Conservation (phyloP, 2,888 invertebrate species). For the Leucoma salicis region DNA sequence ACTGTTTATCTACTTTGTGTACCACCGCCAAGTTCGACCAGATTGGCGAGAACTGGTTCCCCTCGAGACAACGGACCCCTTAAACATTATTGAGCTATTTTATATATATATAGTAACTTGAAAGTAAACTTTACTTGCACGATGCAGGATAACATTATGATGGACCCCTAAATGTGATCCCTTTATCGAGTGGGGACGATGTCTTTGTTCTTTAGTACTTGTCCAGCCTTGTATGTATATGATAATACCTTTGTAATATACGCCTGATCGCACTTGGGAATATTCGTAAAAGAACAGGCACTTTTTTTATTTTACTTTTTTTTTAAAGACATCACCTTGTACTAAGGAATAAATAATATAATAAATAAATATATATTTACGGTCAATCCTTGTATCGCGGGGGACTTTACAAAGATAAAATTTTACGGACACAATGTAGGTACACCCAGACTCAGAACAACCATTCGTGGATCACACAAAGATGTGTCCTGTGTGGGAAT, state of each 20-base stretch:
- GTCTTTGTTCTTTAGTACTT: background rate
- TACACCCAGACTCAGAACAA: no score
- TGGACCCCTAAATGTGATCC: background rate
- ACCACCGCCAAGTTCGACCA: slow-evolving; percentile 7
- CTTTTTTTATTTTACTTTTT: background rate
- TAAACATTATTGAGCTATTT: background rate
- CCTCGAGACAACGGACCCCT: slow-evolving; percentile 8
- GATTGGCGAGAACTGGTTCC: slow-evolving; percentile 10
- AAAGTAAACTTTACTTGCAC: slow-evolving; percentile 1
- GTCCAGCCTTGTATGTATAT: background rate
- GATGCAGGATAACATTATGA: slow-evolving; percentile 3
- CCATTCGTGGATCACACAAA: no score
- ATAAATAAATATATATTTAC: no score
- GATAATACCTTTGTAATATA: background rate
- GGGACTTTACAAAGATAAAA: no score
- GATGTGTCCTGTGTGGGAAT: no score
- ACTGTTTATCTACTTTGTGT: no score
- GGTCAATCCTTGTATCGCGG: no score
- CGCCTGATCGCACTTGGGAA: background rate
- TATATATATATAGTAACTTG: slow-evolving; percentile 1
- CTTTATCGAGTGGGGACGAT: no score
- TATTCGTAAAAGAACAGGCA: background rate
- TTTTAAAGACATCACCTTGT: no score
- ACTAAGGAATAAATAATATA: no score
- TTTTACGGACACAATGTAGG: no score